Evolutionary conservation across 2,113 vertebrate genomes (phyloP), one percentile per base, ranked within the genome.

Genomic region (Tetraodon nigroviridis): DNA sequence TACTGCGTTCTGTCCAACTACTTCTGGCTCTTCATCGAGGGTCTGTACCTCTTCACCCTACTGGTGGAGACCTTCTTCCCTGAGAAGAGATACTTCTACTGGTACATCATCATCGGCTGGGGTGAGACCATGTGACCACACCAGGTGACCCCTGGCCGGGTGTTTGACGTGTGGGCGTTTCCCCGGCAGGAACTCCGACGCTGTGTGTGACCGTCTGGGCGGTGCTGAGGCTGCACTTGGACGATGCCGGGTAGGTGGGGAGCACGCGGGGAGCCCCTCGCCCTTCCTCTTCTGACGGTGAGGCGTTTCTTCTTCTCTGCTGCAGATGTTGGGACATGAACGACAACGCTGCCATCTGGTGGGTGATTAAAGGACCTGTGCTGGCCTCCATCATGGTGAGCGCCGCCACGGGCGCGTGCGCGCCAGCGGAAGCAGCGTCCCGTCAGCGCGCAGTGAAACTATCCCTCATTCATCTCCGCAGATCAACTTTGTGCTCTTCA

Each of bases 1-100:
- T 98, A 98, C 90, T 98, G 95, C 1, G 96, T 98, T 41, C 94
- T 98, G 85, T 98, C 95, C 55, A 98, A 98, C 88, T 98, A 98
- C 88, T 96, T 98, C 89, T 98, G 96, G 96, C 93, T 98, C 54
- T 98, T 98, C 87, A 97, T 98, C 2, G 96, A 98, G 73, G 96
- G 96, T 3, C 75, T 98, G 42, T 98, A 98, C 82, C 95, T 98
- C 65, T 98, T 98, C 87, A 98, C 96, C 0, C 59, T 98, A 42
- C 53, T 98, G 71, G 95, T 98, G 59, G 95, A 98, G 76, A 98
- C 96, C 51, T 98, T 98, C 87, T 98, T 98, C 65, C 96, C 96
- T 0, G 96, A 98, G 77, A 94, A 91, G 76, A 92, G 94, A 86
- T 98, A 98, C 65, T 98, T 98, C 90, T 98, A 94, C 87, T 98